Evolutionary conservation across 2,888 invertebrate species (phyloP).

Genomic region (Timandra comae): DNA sequence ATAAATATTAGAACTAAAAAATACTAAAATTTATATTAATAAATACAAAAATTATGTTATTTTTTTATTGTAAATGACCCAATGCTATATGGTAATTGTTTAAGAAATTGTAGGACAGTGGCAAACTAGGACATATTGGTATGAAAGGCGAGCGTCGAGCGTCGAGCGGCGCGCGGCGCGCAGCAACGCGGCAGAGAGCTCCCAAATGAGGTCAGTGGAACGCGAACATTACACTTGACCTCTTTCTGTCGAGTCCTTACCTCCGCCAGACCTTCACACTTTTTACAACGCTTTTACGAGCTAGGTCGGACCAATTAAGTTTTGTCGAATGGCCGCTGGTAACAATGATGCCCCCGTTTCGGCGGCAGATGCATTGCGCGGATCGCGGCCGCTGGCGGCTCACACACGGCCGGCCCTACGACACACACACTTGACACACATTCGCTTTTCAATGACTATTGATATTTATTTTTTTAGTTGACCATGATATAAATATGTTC

Average conservation of each 20-base stretch:
- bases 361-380: constrained; percentile 41
- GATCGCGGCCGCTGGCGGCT: constrained; percentile 25
- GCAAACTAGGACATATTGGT: constrained; percentile 58
- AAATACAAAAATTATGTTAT: too few species aligned
- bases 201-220: constrained; percentile 74
- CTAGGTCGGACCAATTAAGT: constrained; percentile 74
- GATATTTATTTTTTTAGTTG: constrained; percentile 44
- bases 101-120: constrained; percentile 36
- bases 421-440: constrained; percentile 64
- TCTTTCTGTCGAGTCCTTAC: constrained; percentile 74
- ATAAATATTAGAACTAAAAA: too few species aligned
- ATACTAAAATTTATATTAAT: too few species aligned
- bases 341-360: constrained; percentile 38
- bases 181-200: constrained; percentile 38
- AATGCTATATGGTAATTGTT: constrained; percentile 11
- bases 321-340: constrained; percentile 42
- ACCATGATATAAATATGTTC: constrained; percentile 29
- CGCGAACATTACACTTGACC: constrained; percentile 75
- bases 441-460: constrained; percentile 59
- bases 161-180: constrained; percentile 37
- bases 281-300: constrained; percentile 74
- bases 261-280: constrained; percentile 75
- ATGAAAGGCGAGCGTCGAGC: constrained; percentile 60
- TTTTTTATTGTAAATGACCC: too few species aligned
- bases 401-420: constrained; percentile 19